These are phyloP conservation scores for Sciurus vulgaris DNA, from an alignment of 2,797 vertebrate genomes.

Conservation along the genomic window DNA sequence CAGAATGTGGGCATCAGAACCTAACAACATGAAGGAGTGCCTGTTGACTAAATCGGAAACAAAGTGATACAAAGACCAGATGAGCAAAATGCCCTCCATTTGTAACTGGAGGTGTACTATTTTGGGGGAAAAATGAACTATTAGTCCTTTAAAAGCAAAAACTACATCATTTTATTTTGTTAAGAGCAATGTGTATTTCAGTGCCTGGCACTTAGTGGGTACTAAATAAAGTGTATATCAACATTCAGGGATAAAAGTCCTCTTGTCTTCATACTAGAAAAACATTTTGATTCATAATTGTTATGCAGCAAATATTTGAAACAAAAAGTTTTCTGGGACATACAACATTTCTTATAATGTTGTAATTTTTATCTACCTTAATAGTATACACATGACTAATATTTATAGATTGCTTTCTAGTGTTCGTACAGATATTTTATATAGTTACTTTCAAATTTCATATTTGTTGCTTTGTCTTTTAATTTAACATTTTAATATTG, in stretches of 20 bases:
- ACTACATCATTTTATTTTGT: background rate
- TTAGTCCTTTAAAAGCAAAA: background rate
- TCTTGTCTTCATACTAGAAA: background rate
- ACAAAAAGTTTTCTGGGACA: background rate
- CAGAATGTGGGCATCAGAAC: background rate
- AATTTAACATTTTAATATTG: slow-evolving; percentile 27
- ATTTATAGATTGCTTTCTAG: background rate
- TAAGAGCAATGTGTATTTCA: background rate
- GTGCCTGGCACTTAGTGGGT: background rate
- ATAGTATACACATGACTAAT: background rate
- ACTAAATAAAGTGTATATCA: background rate
- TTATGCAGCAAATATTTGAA: background rate
- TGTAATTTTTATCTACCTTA: background rate
- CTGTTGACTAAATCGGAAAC: background rate
- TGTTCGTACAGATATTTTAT: background rate
- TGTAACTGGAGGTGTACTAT: background rate
- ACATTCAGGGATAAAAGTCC: background rate
- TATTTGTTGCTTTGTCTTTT: background rate
- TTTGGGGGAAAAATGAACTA: background rate
- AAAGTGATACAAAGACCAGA: background rate
- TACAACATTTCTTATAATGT: background rate
- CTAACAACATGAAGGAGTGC: background rate
- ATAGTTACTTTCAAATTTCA: background rate
- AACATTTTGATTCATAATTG: background rate
- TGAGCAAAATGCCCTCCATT: background rate